Base-by-base conservation (phyloP, 30 jellyfish, hydroid and myxozoan genomes). In the Phacellophora camtschatica region DNA sequence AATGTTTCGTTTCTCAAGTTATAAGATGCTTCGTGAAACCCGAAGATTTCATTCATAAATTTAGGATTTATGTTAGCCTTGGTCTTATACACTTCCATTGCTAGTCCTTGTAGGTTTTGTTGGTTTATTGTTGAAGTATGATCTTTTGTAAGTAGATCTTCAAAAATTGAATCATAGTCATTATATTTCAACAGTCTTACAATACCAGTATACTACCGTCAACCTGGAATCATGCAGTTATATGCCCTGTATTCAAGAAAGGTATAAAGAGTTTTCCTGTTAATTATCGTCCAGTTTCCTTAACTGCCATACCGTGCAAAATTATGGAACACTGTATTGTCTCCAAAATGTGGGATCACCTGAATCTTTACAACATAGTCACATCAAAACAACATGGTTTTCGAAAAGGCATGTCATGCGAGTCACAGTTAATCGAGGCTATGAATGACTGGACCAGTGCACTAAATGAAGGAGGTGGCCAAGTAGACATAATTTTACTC, bases 401-500 rank as follows among this genome's bases (percentile, higher is more conserved):
- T 24, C 68, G 33, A 18, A 54, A 24, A 54, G 68, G 68, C 68
- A 54, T 54, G 68, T 54, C 68, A 54, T 54, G 68, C 18, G 68
- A 54, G 33, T 7, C 68, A n/a, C 68, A 54, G 28, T 24, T 54
- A n/a, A 54, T 54, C 10, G 33, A 54, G 33, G 68, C 33, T 12
- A 19, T 54, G 28, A 54, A 54, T 54, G 68, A 43, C n/a, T 54
- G 10, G 20, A 54, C 20, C 68, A n/a, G 12, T 9, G 68, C 33
- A 12, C 28, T 11, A 24, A 18, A 54, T 24, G 20, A 54, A 54
- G 68, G 68, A n/a, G 33, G 68, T 24, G 33, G 68, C 68, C 68
- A 54, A 54, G 33, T 54, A 19, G 33, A 54, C 68, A 54, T 24
- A 19, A 54, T 54, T n/a, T 7, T 54, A 54, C 68, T 54, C 28